A percentile compares a stretch with the other conserved stretches of the same genome.
These are phyloP conservation scores for Chloropsis hardwickii DNA, from an alignment of 2,113 vertebrate genomes.

Conservation along the genomic window DNA sequence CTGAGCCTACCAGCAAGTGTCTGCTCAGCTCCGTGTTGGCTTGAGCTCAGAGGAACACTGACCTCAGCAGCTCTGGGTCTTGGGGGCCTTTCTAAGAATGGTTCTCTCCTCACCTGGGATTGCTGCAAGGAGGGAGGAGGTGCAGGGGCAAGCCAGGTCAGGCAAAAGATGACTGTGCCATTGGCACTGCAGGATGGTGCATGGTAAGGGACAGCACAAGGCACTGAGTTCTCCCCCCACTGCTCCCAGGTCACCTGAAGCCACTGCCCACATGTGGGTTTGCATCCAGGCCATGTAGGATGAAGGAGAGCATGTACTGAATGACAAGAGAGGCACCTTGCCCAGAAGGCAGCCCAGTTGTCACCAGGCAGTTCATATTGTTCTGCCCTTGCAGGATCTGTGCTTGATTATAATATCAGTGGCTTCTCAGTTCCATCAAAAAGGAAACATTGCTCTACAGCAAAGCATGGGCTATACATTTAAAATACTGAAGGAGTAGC, in stretches of 20 bases:
- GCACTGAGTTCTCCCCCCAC: neutral
- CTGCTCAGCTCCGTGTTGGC: fast-evolving
- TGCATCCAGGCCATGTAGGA: neutral
- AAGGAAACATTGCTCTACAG: neutral
- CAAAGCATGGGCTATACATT: neutral
- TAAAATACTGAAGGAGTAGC: neutral
- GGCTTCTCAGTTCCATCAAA: neutral
- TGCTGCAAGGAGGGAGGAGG: neutral
- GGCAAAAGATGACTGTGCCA: neutral
- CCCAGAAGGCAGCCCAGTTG: neutral
- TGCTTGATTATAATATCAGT: neutral
- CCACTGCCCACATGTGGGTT: neutral
- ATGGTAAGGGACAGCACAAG: neutral
- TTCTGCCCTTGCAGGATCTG: neutral
- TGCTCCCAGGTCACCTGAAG: neutral
- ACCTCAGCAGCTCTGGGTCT: neutral
- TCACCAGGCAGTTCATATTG: neutral
- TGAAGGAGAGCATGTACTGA: neutral
- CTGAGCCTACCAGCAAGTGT: neutral
- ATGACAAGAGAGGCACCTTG: neutral
- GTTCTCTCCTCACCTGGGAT: neutral
- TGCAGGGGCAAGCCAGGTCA: neutral
- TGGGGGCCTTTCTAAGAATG: neutral
- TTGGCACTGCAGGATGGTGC: neutral
- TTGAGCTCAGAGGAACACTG: neutral